Percentiles rank a stretch among this genome's conserved stretches.
Evolutionary conservation across 2,888 invertebrate species (phyloP).

Genomic region (Drosophila niveifrons): DNA sequence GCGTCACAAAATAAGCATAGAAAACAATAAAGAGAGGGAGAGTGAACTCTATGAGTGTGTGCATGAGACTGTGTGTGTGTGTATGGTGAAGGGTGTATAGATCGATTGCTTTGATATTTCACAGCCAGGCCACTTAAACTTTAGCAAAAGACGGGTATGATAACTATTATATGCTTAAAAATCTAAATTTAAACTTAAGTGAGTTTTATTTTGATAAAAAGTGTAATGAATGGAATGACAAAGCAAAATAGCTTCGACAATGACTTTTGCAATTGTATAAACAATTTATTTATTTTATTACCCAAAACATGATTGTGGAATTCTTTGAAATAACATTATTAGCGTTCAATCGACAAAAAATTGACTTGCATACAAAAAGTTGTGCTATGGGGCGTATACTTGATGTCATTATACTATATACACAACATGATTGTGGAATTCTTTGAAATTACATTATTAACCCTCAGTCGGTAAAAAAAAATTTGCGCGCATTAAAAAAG

Average conservation of each 20-base stretch:
- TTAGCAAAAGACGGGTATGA: conserved; percentile 14
- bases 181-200: not conserved
- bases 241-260: not conserved
- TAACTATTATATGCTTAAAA: conserved; percentile 6
- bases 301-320: not conserved
- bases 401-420: not conserved
- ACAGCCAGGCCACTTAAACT: conserved; percentile 48
- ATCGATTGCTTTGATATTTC: conserved; percentile 67
- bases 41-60: conserved; percentile 4
- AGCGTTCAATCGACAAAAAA: too few species aligned
- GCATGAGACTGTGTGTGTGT: conserved; percentile 18
- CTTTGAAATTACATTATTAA: not conserved
- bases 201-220: not conserved
- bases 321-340: not conserved
- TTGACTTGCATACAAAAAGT: too few species aligned
- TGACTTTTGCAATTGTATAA: not conserved
- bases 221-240: not conserved
- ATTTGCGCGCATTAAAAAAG: too few species aligned
- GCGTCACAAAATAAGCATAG: conserved; percentile 57
- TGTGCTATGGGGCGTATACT: not conserved
- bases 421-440: not conserved
- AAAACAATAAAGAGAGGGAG: conserved; percentile 36
- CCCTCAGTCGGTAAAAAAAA: too few species aligned
- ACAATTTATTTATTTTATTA: not conserved
- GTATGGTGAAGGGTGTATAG: conserved; percentile 34